These are phyloP conservation scores for Rhinoraja longicauda DNA, from an alignment of 2,797 vertebrate species.

Conservation along the genomic window DNA sequence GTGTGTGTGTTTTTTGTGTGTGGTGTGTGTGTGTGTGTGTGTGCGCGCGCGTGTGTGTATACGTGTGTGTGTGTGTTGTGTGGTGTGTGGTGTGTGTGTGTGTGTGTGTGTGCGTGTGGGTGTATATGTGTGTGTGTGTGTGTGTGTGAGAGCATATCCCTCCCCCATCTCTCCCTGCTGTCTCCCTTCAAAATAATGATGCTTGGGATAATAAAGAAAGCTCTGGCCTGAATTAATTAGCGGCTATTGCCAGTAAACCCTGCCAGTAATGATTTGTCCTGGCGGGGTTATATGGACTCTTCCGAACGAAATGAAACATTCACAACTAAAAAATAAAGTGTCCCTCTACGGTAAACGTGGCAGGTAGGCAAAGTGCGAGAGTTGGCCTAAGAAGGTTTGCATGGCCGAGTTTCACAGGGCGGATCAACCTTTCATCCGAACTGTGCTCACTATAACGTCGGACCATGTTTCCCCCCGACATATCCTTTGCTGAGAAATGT, in stretches of 20 bases:
- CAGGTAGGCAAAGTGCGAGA: neutral
- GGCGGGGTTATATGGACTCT: neutral
- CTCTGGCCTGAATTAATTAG: conserved; percentile 14
- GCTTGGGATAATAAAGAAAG: neutral
- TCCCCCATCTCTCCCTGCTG: neutral
- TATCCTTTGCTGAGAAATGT: neutral
- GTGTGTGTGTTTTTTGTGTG: too few species aligned
- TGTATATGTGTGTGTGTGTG: neutral
- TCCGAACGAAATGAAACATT: neutral
- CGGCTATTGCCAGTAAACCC: neutral
- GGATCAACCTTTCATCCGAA: neutral
- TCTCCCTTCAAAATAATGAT: conserved; percentile 11
- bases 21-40: too few species aligned
- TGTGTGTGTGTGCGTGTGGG: neutral
- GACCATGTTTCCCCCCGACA: too few species aligned
- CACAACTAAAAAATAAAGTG: neutral
- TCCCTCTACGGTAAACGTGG: neutral
- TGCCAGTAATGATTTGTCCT: neutral
- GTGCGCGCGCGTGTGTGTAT: too few species aligned
- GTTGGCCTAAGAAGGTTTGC: neutral
- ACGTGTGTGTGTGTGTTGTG: too few species aligned
- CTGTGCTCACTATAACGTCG: neutral
- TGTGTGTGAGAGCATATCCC: neutral
- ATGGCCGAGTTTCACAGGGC: neutral
- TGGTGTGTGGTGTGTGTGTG: too few species aligned